Evolutionary conservation across 1,140 invertebrate species (phyloP), one percentile per base, ranked within the genome.

Genomic region (Thrips palmi): DNA sequence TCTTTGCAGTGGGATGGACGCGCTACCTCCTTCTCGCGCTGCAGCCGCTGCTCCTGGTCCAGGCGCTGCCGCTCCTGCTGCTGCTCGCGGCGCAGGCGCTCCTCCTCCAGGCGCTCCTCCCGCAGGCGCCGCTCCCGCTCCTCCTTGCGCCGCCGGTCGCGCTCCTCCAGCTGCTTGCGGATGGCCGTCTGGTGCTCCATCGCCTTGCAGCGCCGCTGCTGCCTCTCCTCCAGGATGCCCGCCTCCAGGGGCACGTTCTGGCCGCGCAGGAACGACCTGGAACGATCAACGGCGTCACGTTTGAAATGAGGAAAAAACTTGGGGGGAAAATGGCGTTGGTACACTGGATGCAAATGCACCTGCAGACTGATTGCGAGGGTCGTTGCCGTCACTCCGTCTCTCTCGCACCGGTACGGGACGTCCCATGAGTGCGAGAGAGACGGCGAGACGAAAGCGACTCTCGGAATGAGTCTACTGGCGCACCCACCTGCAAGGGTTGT

Each of bases 191-290:
- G 74, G 33, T 75, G 58, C 47, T 74, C 71, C 43, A 74, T 47
- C 10, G 74, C 74, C 50, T 73, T 69, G 36, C 73, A 63, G 22
- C 74, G 57, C 50, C 63, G 68, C 38, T 58, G 57, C 54, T 77
- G 74, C 31, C 71, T 56, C 55, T 77, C 70, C 15, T 70, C 70
- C 44, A 71, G 57, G 37, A 74, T 61, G 43, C 67, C 62, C 3
- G 70, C 63, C 50, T 77, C 73, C 30, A 75, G 49, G n/a, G 68
- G 71, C 19, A 69, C 65, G 51, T 77, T 77, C 55, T 78, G 74
- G 34, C 74, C 74, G 40, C 74, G 59, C 31, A 77, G 55, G 49
- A 67, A 72, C n/a, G n/a, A n/a, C n/a, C n/a, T n/a, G n/a, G n/a
- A n/a, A n/a, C n/a, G n/a, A n/a, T n/a, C n/a, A n/a, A n/a, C n/a